Percentiles rank a stretch among this genome's conserved stretches.
phyloP scores from a whole-genome alignment of 1,140 invertebrate genomes.

The Drosophila persimilis region DNA sequence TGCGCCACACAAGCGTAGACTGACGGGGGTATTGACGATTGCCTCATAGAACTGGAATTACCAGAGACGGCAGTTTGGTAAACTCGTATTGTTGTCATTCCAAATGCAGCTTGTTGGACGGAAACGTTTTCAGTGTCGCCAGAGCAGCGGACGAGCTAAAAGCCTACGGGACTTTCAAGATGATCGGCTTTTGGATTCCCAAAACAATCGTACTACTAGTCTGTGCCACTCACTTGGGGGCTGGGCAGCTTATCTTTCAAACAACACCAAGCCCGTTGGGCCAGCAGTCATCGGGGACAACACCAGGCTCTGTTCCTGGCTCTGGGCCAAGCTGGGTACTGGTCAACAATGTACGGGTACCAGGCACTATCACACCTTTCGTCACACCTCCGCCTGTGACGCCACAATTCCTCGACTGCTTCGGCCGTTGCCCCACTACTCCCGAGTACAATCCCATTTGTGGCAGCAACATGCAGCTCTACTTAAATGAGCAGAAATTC shows the following conservation, averaged over 20 bases:
- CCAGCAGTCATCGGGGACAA: not conserved
- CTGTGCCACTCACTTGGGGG: constrained; percentile 4
- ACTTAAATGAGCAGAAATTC: constrained; percentile 86
- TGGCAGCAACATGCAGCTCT: constrained; percentile 86
- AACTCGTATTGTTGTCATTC: constrained; percentile 28
- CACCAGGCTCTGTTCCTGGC: not conserved
- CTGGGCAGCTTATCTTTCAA: constrained; percentile 46
- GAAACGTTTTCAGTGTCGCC: constrained; percentile 8
- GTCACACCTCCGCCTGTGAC: constrained; percentile 53
- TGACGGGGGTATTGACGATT: not conserved
- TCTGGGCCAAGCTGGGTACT: constrained; percentile 47
- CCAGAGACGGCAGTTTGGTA: constrained; percentile 15
- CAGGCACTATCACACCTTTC: constrained; percentile 59
- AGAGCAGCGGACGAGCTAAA: constrained; percentile 6
- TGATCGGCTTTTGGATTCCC: constrained; percentile 12
- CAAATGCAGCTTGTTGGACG: constrained; percentile 12
- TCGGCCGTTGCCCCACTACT: constrained; percentile 84
- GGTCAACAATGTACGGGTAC: constrained; percentile 63
- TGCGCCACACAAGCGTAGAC: not conserved
- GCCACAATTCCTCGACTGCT: constrained; percentile 77
- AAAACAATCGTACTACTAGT: not conserved
- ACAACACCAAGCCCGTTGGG: not conserved
- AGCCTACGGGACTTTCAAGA: constrained; percentile 7
- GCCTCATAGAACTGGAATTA: constrained; percentile 37
- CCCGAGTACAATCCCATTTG: constrained; percentile 89